phyloP scores from a whole-genome alignment of 2,113 vertebrate species.

The Dicentrarchus labrax region DNA sequence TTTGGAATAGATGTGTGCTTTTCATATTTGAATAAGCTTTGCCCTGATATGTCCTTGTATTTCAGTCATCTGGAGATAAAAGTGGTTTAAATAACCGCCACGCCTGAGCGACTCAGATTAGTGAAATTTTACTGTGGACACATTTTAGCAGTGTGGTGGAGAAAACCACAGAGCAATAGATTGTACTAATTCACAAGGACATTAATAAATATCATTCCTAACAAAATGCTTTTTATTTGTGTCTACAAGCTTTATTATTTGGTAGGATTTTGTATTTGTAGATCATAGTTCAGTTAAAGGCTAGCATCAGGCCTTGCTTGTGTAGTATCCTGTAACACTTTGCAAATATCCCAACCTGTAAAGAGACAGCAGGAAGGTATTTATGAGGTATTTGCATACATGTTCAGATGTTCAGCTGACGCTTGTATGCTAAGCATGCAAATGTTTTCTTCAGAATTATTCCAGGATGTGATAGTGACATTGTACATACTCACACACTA shows the following conservation, averaged over 20 bases:
- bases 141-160: conserved; percentile 12
- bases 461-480: conserved; percentile 28
- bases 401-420: conserved; percentile 19
- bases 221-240: neutral
- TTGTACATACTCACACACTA: neutral
- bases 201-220: neutral
- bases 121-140: conserved; percentile 15
- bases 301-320: neutral
- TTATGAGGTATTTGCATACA: conserved; percentile 71
- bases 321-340: conserved; percentile 6
- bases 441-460: conserved; percentile 61
- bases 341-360: conserved; percentile 48
- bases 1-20: conserved; percentile 18
- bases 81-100: conserved; percentile 54
- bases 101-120: conserved; percentile 14
- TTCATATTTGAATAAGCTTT: conserved; percentile 33
- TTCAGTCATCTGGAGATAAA: conserved; percentile 44
- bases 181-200: conserved; percentile 15
- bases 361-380: conserved; percentile 40
- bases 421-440: conserved; percentile 57
- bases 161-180: neutral
- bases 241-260: neutral
- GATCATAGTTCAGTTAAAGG: neutral
- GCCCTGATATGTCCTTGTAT: conserved; percentile 18
- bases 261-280: neutral